A percentile compares a stretch with the other conserved stretches of the same genome.
These are phyloP conservation scores for Plotosus lineatus DNA, from an alignment of 2,113 vertebrate species.

Conservation along the genomic window DNA sequence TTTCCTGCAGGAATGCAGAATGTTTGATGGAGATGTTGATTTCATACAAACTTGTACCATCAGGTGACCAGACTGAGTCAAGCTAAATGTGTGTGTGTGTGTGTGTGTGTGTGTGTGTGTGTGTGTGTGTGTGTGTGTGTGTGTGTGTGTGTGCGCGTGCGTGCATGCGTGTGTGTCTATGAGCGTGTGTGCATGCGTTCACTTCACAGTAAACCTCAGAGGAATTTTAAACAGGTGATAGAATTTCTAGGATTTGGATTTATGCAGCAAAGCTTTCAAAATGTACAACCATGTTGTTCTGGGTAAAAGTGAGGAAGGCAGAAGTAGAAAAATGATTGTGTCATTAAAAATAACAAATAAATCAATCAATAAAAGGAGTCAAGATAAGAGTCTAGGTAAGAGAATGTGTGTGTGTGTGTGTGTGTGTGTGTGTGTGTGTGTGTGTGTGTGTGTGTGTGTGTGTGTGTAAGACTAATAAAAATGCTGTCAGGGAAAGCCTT, in stretches of 20 bases:
- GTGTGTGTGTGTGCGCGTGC: not conserved
- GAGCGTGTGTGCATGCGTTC: not conserved
- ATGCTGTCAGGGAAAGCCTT: constrained; percentile 47
- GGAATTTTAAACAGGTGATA: constrained; percentile 41
- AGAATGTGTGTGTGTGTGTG: constrained; percentile 25
- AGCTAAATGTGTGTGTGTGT: constrained; percentile 1
- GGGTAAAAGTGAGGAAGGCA: not conserved
- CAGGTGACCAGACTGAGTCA: constrained; percentile 39
- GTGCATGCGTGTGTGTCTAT: not conserved
- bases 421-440: constrained; percentile 19
- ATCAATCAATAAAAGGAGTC: not conserved
- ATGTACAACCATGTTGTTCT: constrained; percentile 16
- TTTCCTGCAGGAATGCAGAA: constrained; percentile 12
- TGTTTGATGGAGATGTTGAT: constrained; percentile 20
- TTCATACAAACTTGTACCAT: constrained; percentile 32
- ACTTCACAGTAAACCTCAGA: constrained; percentile 34
- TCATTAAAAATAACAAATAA: not conserved
- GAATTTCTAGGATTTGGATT: constrained; percentile 35
- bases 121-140: constrained; percentile 5
- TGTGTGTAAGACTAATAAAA: constrained; percentile 51
- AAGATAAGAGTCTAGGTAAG: not conserved
- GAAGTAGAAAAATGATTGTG: constrained; percentile 2
- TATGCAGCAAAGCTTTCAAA: constrained; percentile 16
- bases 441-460: constrained; percentile 28
- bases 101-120: not conserved